phyloP scores from a whole-genome alignment of 2,888 invertebrate genomes.

The Microplitis manilae region DNA sequence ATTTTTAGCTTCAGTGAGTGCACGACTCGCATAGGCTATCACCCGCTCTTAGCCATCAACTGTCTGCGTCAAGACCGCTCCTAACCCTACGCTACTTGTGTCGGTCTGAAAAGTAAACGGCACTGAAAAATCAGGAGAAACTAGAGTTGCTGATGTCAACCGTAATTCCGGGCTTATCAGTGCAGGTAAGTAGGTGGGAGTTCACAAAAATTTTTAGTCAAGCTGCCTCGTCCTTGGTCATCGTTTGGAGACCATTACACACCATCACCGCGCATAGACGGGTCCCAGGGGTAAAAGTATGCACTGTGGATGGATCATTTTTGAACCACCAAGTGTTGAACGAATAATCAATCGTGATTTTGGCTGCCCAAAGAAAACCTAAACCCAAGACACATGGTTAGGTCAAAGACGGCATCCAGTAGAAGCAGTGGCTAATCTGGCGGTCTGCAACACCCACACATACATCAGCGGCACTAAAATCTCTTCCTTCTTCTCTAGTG shows the following conservation, averaged over 20 bases:
- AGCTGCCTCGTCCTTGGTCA: background rate
- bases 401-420: too few species aligned
- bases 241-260: background rate
- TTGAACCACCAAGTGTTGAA: background rate
- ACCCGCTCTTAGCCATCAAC: slow-evolving; percentile 42
- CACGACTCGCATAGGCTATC: slow-evolving; percentile 47
- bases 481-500: too few species aligned
- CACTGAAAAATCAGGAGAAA: background rate
- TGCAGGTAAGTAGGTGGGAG: background rate
- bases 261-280: background rate
- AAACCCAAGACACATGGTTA: too few species aligned
- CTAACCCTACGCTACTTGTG: slow-evolving; percentile 40
- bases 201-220: background rate
- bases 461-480: too few species aligned
- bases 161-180: background rate
- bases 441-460: too few species aligned
- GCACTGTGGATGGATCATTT: background rate
- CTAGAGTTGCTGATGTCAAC: background rate
- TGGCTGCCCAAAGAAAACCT: too few species aligned
- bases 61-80: slow-evolving; percentile 49
- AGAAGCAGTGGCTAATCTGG: too few species aligned
- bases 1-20: slow-evolving; percentile 32
- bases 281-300: background rate
- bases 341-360: too few species aligned
- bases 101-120: background rate